Evolutionary conservation across 2,888 invertebrate species (phyloP).

Genomic region (Conus canariensis): DNA sequence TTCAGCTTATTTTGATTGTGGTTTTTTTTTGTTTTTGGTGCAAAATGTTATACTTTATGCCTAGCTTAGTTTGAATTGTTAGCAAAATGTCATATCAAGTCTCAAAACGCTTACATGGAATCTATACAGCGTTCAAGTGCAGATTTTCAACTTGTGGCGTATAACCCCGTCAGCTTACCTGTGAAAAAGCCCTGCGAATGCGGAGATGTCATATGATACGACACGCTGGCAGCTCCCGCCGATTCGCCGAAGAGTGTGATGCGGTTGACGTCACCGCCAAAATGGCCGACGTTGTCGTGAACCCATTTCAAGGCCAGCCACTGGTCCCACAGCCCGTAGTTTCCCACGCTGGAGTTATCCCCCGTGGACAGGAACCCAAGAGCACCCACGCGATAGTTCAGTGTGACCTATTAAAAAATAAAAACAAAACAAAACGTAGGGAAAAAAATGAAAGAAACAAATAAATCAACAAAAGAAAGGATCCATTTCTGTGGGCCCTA

Average conservation of each 20-base stretch:
- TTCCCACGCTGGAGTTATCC: constrained; percentile 32
- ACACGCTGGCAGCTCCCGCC: constrained; percentile 34
- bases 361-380: constrained; percentile 32
- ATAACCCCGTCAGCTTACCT: background rate
- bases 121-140: too few species aligned
- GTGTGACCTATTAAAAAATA: background rate
- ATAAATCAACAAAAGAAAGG: too few species aligned
- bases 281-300: constrained; percentile 38
- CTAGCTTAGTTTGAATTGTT: too few species aligned
- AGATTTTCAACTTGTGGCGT: too few species aligned
- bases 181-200: constrained; percentile 17
- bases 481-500: too few species aligned
- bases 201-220: constrained; percentile 8
- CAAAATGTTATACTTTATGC: too few species aligned
- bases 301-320: constrained; percentile 42
- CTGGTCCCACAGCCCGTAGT: constrained; percentile 48
- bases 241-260: constrained; percentile 38
- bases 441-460: too few species aligned
- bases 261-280: constrained; percentile 38
- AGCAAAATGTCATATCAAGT: too few species aligned
- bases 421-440: too few species aligned
- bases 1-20: too few species aligned
- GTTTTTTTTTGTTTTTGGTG: too few species aligned
- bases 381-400: constrained; percentile 25
- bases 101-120: too few species aligned